Evolutionary conservation across 30 jellyfish, hydroid and myxozoan species (phyloP).

Genomic region (Aurelia aurita complex sp. Pacific): DNA sequence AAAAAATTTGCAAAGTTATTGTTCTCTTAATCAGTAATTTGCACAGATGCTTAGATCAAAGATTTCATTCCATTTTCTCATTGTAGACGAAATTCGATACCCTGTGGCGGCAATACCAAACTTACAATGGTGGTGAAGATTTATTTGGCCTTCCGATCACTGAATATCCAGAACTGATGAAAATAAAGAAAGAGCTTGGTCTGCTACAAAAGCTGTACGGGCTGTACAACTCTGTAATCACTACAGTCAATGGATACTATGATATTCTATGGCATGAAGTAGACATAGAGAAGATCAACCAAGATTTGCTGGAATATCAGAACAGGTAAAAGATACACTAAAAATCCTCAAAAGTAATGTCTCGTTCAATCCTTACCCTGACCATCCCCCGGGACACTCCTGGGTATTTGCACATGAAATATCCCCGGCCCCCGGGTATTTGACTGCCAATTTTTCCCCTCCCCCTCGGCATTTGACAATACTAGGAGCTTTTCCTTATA

Average conservation of each 20-base stretch:
- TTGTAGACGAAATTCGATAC: slow-evolving; percentile 91
- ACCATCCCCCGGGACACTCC: no score
- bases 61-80: not conserved
- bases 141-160: slow-evolving; percentile 93
- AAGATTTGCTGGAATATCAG: slow-evolving; percentile 87
- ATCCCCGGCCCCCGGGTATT: no score
- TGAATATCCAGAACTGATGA: slow-evolving; percentile 82
- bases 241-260: slow-evolving; percentile 90
- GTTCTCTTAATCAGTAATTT: no score
- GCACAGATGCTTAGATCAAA: no score
- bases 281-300: slow-evolving; percentile 93
- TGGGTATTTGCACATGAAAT: no score
- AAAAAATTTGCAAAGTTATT: no score
- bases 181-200: slow-evolving; percentile 87
- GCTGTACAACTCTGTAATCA: slow-evolving; percentile 92
- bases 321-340: slow-evolving; percentile 51
- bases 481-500: no score
- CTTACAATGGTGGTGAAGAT: slow-evolving; percentile 99
- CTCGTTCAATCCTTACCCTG: no score
- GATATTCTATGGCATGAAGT: slow-evolving; percentile 98
- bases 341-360: no score
- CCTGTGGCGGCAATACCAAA: slow-evolving; percentile 88
- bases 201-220: slow-evolving; percentile 96
- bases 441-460: no score
- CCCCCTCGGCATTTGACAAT: no score